Evolutionary conservation across 1,140 invertebrate species (phyloP).

Genomic region (Scylla paramamosain): DNA sequence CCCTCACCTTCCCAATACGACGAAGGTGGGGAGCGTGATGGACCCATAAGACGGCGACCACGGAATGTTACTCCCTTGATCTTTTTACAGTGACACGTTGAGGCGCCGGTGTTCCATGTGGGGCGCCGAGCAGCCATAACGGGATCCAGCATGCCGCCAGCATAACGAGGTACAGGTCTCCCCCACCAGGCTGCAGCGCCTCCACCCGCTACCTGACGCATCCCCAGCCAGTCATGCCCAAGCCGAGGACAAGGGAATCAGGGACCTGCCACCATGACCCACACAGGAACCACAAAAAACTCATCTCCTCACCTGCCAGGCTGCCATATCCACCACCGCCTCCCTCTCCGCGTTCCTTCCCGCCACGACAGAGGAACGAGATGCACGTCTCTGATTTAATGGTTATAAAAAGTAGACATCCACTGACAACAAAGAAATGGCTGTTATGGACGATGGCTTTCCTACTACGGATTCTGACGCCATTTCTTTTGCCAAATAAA

Average conservation of each 20-base stretch:
- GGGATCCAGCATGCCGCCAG: not conserved
- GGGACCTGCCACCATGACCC: not conserved
- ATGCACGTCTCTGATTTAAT: too few species aligned
- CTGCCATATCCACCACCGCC: not conserved
- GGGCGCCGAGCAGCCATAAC: slow-evolving; percentile 13
- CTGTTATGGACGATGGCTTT: too few species aligned
- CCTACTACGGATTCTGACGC: too few species aligned
- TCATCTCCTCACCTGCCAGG: not conserved
- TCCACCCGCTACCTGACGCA: not conserved
- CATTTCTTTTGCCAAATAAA: too few species aligned
- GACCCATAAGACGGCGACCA: not conserved
- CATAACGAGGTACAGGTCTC: not conserved
- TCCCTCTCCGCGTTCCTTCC: not conserved
- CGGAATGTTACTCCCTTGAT: slow-evolving; percentile 1
- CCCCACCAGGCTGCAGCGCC: not conserved
- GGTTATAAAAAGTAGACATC: too few species aligned
- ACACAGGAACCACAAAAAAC: not conserved
- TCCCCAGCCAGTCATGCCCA: too few species aligned
- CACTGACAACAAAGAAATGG: too few species aligned
- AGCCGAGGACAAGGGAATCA: not conserved
- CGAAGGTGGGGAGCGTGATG: too few species aligned
- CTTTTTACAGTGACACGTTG: slow-evolving; percentile 30
- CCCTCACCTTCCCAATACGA: too few species aligned
- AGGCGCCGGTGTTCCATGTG: not conserved
- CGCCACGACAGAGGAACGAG: not conserved